Conservation (phyloP, 2,113 vertebrate genomes). For the Odobenus rosmarus region DNA sequence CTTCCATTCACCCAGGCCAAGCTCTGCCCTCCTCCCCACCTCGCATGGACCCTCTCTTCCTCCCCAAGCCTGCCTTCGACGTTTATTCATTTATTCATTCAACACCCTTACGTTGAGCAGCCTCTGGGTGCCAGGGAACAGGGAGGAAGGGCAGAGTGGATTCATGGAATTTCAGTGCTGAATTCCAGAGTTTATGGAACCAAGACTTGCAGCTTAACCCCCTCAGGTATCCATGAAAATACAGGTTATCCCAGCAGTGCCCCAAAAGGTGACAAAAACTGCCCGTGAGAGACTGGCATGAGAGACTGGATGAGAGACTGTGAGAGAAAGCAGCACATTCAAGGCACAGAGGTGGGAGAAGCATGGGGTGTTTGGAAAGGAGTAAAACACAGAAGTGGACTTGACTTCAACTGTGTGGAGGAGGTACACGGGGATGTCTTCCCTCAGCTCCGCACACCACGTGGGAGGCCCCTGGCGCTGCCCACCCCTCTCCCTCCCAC, state of each 20-base stretch:
- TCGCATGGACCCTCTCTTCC: not conserved
- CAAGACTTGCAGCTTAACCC: not conserved
- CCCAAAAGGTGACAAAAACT: not conserved
- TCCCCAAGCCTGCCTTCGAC: not conserved
- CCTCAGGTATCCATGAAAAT: not conserved
- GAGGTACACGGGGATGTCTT: not conserved
- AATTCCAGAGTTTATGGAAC: not conserved
- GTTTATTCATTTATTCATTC: not conserved
- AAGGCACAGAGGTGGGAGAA: not conserved
- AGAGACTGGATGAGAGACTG: not conserved
- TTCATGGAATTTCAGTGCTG: not conserved
- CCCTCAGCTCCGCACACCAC: not conserved
- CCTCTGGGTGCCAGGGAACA: not conserved
- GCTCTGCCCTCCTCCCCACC: not conserved
- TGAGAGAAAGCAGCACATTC: not conserved
- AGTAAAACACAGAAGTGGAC: not conserved
- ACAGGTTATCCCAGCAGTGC: not conserved
- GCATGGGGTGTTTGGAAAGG: not conserved
- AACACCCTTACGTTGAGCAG: fast-evolving
- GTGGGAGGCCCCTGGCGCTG: not conserved
- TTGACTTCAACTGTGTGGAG: not conserved
- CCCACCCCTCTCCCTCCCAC: not conserved
- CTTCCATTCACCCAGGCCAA: not conserved
- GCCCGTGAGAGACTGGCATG: not conserved
- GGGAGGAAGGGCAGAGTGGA: not conserved